Evolutionary conservation across 2,888 invertebrate genomes (phyloP).

Genomic region (Cephonodes hylas): DNA sequence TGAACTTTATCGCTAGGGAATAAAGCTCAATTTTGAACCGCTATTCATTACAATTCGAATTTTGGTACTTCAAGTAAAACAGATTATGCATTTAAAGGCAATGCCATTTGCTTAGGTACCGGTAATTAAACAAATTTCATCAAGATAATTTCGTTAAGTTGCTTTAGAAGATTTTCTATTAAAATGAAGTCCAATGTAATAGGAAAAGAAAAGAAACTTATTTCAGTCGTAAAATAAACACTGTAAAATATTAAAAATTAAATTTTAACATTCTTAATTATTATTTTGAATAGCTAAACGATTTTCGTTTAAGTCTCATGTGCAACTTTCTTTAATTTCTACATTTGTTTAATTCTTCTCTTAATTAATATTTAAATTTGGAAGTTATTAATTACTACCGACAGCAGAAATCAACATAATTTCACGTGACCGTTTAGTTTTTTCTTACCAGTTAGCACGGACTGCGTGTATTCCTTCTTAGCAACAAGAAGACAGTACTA

Average conservation of each 20-base stretch:
- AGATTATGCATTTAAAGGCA: conserved; percentile 26
- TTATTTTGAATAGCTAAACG: no score
- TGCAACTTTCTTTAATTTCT: no score
- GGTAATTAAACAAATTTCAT: conserved; percentile 23
- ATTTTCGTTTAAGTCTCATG: no score
- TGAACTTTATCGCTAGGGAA: conserved; percentile 19
- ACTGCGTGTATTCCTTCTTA: neutral
- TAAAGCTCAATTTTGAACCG: conserved; percentile 29
- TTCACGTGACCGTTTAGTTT: neutral
- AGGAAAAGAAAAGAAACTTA: no score
- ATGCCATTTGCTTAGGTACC: conserved; percentile 14
- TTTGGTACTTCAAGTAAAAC: conserved; percentile 25
- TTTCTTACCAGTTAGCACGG: neutral
- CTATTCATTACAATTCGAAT: conserved; percentile 16
- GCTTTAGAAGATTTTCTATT: neutral
- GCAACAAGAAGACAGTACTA: conserved; percentile 24
- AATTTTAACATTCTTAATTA: no score
- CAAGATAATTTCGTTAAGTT: neutral
- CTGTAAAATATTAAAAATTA: no score
- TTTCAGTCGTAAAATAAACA: no score
- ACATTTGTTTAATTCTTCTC: no score
- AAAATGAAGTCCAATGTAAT: no score
- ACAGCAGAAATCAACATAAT: no score
- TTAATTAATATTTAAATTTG: no score
- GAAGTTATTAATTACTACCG: no score